Conservation (phyloP, 2,797 vertebrate species). For the Australoheros facetus region DNA sequence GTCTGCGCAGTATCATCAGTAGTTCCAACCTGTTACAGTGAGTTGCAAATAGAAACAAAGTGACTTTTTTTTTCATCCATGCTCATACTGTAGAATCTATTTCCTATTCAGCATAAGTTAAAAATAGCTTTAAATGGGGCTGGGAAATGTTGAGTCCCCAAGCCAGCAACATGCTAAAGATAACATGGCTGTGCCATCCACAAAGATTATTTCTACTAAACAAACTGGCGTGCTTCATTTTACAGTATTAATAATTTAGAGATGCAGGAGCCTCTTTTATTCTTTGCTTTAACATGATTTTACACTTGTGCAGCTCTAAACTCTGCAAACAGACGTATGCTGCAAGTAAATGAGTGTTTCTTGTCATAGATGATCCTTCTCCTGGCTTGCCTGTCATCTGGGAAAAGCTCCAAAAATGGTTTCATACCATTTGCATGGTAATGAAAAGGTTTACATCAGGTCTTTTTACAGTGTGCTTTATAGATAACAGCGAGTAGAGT, state of each 20-base stretch:
- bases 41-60: constrained; percentile 57
- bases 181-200: constrained; percentile 51
- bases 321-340: constrained; percentile 24
- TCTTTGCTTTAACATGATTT: constrained; percentile 56
- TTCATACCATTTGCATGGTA: constrained; percentile 29
- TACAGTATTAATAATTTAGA: constrained; percentile 69
- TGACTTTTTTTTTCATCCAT: constrained; percentile 46
- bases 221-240: constrained; percentile 61
- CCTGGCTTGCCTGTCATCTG: constrained; percentile 16
- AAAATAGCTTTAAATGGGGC: constrained; percentile 66
- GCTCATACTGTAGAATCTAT: constrained; percentile 56
- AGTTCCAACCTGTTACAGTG: constrained; percentile 26
- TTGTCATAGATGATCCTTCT: constrained; percentile 26
- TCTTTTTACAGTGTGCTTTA: constrained; percentile 45
- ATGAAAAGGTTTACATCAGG: constrained; percentile 48
- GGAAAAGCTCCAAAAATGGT: constrained; percentile 40
- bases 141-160: constrained; percentile 46
- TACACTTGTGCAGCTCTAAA: constrained; percentile 45
- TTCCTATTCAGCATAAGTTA: constrained; percentile 55
- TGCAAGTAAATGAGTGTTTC: constrained; percentile 48
- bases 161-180: constrained; percentile 59
- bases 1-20: constrained; percentile 30
- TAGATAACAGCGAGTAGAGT: constrained; percentile 31
- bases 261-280: constrained; percentile 53
- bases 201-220: constrained; percentile 54